A percentile compares a stretch with the other conserved stretches of the same genome.
Evolutionary conservation across 2,888 invertebrate genomes (phyloP).

Genomic region (Stomorhina lunata): DNA sequence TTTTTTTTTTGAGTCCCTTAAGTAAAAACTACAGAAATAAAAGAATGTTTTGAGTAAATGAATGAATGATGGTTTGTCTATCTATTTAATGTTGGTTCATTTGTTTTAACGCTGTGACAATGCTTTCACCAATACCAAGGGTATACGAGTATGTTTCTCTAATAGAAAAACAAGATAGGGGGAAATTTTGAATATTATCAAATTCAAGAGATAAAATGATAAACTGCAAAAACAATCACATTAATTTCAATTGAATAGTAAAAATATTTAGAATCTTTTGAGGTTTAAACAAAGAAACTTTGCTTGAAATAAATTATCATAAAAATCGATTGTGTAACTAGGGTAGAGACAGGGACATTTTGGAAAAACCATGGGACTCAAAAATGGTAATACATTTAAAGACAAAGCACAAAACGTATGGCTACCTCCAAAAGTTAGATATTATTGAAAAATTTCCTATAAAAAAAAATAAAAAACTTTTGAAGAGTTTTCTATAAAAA

Average conservation of each 20-base stretch:
- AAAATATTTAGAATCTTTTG: not conserved
- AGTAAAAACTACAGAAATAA: too few species aligned
- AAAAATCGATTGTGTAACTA: too few species aligned
- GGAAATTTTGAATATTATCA: not conserved
- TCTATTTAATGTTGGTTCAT: not conserved
- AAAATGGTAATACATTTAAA: too few species aligned
- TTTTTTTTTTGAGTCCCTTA: too few species aligned
- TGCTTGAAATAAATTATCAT: not conserved
- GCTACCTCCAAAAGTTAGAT: too few species aligned
- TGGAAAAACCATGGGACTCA: too few species aligned
- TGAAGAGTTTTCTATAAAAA: too few species aligned
- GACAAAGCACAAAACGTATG: too few species aligned
- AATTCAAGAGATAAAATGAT: not conserved
- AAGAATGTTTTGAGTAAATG: not conserved
- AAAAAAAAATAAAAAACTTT: too few species aligned
- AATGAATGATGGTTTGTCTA: not conserved
- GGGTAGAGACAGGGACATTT: too few species aligned
- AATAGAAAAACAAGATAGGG: not conserved
- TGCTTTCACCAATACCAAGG: slow-evolving; percentile 35
- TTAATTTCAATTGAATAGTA: not conserved
- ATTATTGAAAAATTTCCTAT: too few species aligned
- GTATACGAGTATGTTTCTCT: too few species aligned
- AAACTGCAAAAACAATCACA: slow-evolving; percentile 4
- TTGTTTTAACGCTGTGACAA: not conserved
- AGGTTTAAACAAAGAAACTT: not conserved